These are phyloP conservation scores for Ephydatia muelleri DNA, from an alignment of 37 sponge, comb jelly and placozoan species.

Conservation along the genomic window DNA sequence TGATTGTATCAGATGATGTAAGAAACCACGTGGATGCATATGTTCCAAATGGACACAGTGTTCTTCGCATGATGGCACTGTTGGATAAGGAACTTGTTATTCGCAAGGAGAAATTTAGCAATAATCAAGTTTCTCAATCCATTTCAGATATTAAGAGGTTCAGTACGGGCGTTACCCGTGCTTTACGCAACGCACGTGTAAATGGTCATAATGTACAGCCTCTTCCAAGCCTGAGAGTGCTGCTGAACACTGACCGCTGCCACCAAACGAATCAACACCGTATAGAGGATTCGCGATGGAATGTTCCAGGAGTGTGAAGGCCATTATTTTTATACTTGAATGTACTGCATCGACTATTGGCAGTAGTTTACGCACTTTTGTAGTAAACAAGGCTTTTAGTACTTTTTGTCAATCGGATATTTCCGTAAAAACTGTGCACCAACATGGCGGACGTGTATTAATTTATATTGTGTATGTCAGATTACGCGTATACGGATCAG, in stretches of 20 bases:
- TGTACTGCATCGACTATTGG: too few relatives aligned
- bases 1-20: slow-evolving; percentile 29
- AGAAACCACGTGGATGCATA: slow-evolving; percentile 23
- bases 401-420: too few relatives aligned
- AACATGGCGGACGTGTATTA: too few relatives aligned
- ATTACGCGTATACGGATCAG: too few relatives aligned
- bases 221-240: slow-evolving; percentile 22
- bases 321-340: too few relatives aligned
- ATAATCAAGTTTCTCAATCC: slow-evolving; percentile 24
- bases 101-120: slow-evolving; percentile 50
- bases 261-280: slow-evolving; percentile 55
- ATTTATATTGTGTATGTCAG: too few relatives aligned
- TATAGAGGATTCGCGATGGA: slow-evolving; percentile 53
- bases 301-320: slow-evolving; percentile 3
- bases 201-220: slow-evolving; percentile 5
- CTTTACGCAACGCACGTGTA: slow-evolving; percentile 43
- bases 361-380: too few relatives aligned
- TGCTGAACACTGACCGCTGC: slow-evolving; percentile 20
- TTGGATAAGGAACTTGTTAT: slow-evolving; percentile 32
- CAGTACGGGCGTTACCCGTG: background rate
- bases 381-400: too few relatives aligned
- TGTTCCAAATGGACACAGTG: slow-evolving; percentile 23
- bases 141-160: slow-evolving; percentile 17
- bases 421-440: too few relatives aligned
- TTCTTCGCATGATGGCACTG: slow-evolving; percentile 37